A percentile compares a stretch with the other conserved stretches of the same genome.
Conservation (phyloP, 2,113 vertebrate species). For the Sardina pilchardus region DNA sequence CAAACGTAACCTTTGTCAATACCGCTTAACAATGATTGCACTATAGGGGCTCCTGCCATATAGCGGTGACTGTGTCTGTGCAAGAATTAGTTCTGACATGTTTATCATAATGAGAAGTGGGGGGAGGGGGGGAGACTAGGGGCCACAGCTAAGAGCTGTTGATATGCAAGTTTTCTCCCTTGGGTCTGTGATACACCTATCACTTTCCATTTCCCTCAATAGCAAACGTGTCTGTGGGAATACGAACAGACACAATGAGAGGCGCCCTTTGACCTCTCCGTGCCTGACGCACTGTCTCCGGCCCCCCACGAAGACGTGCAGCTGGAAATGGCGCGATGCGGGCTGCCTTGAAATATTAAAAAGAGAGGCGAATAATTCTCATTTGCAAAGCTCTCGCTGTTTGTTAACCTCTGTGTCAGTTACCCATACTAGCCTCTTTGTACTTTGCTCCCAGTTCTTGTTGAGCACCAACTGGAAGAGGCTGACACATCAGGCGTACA, state of each 20-base stretch:
- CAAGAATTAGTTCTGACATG: background rate
- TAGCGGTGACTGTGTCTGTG: background rate
- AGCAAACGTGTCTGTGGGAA: background rate
- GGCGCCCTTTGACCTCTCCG: background rate
- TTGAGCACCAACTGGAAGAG: background rate
- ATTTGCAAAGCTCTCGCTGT: background rate
- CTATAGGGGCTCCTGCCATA: background rate
- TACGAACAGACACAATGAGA: background rate
- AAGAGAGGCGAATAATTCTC: background rate
- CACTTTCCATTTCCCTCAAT: background rate
- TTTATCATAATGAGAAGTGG: slow-evolving; percentile 9
- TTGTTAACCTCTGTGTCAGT: background rate
- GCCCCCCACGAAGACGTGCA: background rate
- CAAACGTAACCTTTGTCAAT: background rate
- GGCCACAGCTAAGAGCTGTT: background rate
- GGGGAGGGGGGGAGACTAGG: background rate
- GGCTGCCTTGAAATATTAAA: background rate
- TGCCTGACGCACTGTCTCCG: background rate
- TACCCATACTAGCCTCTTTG: background rate
- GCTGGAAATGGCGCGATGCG: background rate
- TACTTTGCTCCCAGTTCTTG: background rate
- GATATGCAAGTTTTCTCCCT: background rate
- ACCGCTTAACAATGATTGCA: background rate
- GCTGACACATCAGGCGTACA: background rate
- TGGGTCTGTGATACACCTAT: background rate